Base-by-base conservation (phyloP, 2,888 invertebrate species). In the Poecilus cupreus region DNA sequence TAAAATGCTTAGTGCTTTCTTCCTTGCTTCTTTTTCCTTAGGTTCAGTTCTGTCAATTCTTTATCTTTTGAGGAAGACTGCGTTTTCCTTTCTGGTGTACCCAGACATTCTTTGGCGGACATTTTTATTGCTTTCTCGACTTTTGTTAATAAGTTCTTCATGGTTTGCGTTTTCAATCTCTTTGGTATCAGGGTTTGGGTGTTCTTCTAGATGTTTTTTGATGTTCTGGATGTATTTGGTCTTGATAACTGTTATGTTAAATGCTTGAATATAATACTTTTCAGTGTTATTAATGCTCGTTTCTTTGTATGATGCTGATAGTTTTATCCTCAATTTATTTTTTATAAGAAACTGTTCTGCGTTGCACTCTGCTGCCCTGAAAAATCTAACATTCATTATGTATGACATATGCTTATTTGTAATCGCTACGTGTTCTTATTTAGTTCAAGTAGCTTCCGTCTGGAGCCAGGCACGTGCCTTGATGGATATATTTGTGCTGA, bases 371-470 rank as follows among this genome's bases (percentile, higher is more conserved):
- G 26, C 26, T 26, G 3, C 26, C 5, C 70, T 81, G 43, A 64
- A 22, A 16, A 46, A 76, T 60, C 49, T 39, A 20, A 81, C 26
- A 43, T 81, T 68, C 75, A 60, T 26, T 24, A 82, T 37, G 13
- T 75, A 60, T 22, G 39, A 57, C 39, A 74, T 75, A 24, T 74
- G 72, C 72, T 57, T 11, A 16, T 11, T 32, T 37, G 72, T 39
- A 18, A 75, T 57, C 6, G 77, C 26, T 24, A 82, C 37, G 46
- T 82, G 81, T 22, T 82, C 80, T n/a, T 64, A 81, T 79, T 70
- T 82, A 68, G 54, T 80, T 76, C 10, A 6, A 49, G 24, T 26
- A 57, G 32, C 49, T 57, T n/a, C 76, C 57, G 43, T 82, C 57
- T 8, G 74, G 51, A 26, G 70, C 49, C 74, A 10, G 26, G 39